Evolutionary conservation across 2,888 invertebrate genomes (phyloP).

Genomic region (Sabatieria punctata): DNA sequence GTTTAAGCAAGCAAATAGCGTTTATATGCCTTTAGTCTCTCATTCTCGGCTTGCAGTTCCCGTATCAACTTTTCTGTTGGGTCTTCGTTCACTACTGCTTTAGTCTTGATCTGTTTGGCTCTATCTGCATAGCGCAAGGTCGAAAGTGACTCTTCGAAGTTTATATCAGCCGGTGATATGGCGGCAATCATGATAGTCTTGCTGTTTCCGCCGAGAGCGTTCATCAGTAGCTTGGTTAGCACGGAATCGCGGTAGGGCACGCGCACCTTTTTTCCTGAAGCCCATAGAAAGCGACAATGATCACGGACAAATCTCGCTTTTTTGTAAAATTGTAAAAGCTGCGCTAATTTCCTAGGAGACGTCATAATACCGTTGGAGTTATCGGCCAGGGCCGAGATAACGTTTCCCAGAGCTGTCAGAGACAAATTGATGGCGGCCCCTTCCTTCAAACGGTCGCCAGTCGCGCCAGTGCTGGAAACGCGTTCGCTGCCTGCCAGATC

Average conservation of each 20-base stretch:
- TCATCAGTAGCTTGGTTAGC: conserved; percentile 19
- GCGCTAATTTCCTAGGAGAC: too few relatives aligned
- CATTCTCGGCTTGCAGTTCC: conserved; percentile 80
- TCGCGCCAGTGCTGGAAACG: conserved; percentile 39
- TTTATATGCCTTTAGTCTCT: conserved; percentile 75
- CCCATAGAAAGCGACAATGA: too few relatives aligned
- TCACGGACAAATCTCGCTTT: too few relatives aligned
- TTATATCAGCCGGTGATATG: conserved; percentile 87
- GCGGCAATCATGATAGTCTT: conserved; percentile 97
- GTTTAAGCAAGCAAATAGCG: conserved; percentile 43
- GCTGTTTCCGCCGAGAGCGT: conserved; percentile 91
- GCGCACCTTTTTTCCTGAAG: conserved; percentile 10
- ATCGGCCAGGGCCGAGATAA: conserved; percentile 35
- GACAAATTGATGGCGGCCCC: conserved; percentile 41
- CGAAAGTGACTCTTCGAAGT: conserved; percentile 91
- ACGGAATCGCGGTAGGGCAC: conserved; percentile 40
- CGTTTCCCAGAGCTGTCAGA: conserved; percentile 38
- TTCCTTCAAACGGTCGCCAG: conserved; percentile 39
- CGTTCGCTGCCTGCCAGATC: conserved; percentile 42
- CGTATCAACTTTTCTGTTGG: conserved; percentile 88
- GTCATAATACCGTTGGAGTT: conserved; percentile 33
- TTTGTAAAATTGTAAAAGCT: too few relatives aligned
- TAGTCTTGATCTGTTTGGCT: conserved; percentile 91
- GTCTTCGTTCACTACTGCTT: conserved; percentile 93
- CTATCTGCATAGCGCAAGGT: conserved; percentile 64